Evolutionary conservation across 2,113 vertebrate genomes (phyloP).

Genomic region (Calonectris borealis): DNA sequence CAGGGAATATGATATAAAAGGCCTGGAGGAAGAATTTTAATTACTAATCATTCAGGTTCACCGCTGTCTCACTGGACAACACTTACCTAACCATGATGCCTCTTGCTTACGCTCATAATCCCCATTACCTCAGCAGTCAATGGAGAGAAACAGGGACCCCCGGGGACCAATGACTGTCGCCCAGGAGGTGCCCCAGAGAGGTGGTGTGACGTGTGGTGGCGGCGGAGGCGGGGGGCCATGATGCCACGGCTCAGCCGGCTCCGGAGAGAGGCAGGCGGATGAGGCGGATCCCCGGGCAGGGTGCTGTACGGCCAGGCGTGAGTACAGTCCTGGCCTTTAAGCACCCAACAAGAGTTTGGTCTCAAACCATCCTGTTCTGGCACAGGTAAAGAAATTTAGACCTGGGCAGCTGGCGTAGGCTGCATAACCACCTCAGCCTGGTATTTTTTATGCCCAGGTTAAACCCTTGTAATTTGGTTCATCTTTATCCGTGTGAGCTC

Average conservation of each 20-base stretch:
- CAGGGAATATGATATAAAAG: not conserved
- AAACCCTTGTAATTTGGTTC: not conserved
- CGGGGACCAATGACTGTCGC: not conserved
- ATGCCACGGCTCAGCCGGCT: not conserved
- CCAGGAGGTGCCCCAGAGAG: not conserved
- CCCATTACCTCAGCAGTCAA: not conserved
- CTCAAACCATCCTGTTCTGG: not conserved
- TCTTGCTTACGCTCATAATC: not conserved
- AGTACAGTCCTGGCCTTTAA: not conserved
- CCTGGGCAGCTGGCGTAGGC: not conserved
- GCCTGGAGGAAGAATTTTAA: not conserved
- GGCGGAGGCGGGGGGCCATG: not conserved
- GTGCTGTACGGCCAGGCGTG: not conserved
- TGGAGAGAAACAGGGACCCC: not conserved
- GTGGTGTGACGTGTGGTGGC: not conserved
- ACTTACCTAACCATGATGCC: not conserved
- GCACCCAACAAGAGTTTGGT: not conserved
- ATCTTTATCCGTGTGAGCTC: accelerated
- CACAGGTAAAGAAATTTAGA: not conserved
- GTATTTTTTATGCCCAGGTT: not conserved
- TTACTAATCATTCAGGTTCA: not conserved
- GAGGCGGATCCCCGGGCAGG: not conserved
- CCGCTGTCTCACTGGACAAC: not conserved
- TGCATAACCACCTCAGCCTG: not conserved
- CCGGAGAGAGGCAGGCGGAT: not conserved